These are phyloP conservation scores for Notodonta dromedarius DNA, from an alignment of 2,888 invertebrate species.

Conservation along the genomic window DNA sequence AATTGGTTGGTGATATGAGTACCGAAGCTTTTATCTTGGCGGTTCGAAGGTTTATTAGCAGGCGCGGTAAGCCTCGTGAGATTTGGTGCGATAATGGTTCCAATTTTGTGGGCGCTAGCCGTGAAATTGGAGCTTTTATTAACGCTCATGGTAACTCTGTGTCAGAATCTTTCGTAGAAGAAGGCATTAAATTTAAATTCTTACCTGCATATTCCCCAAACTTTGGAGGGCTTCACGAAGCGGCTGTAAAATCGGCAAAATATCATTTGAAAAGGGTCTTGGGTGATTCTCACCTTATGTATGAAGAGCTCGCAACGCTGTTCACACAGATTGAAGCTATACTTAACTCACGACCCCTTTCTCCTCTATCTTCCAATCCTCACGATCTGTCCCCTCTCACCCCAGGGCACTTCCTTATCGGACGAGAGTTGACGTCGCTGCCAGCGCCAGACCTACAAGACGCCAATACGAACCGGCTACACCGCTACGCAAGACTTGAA, in stretches of 20 bases:
- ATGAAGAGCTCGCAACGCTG: constrained; percentile 11
- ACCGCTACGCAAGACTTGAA: constrained; percentile 15
- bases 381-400: constrained; percentile 7
- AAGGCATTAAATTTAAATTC: constrained; percentile 2
- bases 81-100: constrained; percentile 9
- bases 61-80: constrained; percentile 7
- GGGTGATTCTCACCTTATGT: constrained; percentile 8
- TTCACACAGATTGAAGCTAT: constrained; percentile 8
- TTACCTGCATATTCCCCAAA: not conserved
- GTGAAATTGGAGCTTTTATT: constrained; percentile 5
- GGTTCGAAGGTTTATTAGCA: constrained; percentile 8
- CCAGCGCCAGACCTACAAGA: constrained; percentile 12
- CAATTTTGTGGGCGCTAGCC: constrained; percentile 10
- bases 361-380: constrained; percentile 12
- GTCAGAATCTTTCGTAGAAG: not conserved
- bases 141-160: not conserved
- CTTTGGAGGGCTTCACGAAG: constrained; percentile 1
- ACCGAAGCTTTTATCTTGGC: constrained; percentile 12
- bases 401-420: constrained; percentile 12
- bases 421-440: constrained; percentile 17
- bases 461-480: constrained; percentile 7
- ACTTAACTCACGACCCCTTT: constrained; percentile 15
- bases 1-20: constrained; percentile 4
- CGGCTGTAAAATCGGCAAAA: constrained; percentile 1
- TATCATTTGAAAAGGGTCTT: constrained; percentile 4